A percentile compares a stretch with the other conserved stretches of the same genome.
These are phyloP conservation scores for Brachionichthys hirsutus DNA, from an alignment of 2,113 vertebrate genomes.

Conservation along the genomic window DNA sequence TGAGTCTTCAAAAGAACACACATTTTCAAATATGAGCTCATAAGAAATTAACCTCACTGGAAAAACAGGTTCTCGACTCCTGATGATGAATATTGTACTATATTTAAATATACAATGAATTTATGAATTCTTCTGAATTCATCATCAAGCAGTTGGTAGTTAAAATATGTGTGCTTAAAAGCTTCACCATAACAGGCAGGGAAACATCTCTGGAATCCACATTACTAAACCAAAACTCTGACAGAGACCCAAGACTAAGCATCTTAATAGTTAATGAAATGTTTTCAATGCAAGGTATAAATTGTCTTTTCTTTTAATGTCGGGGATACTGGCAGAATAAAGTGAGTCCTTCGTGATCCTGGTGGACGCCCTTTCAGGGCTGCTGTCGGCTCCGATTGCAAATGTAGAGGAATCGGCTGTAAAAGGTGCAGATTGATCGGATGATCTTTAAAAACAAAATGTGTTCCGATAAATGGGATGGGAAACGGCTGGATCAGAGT, in stretches of 20 bases:
- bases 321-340: constrained; percentile 20
- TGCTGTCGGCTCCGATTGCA: background rate
- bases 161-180: constrained; percentile 65
- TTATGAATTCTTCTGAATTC: constrained; percentile 40
- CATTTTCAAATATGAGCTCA: constrained; percentile 6
- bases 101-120: constrained; percentile 36
- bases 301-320: background rate
- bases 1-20: constrained; percentile 37
- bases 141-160: constrained; percentile 35
- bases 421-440: background rate
- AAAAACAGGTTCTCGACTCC: constrained; percentile 20
- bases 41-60: constrained; percentile 24
- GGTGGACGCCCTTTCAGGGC: constrained; percentile 10
- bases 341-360: constrained; percentile 8
- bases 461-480: constrained; percentile 17
- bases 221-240: constrained; percentile 31
- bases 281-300: constrained; percentile 21
- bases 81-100: constrained; percentile 15
- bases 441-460: constrained; percentile 26
- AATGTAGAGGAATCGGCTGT: background rate
- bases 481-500: constrained; percentile 21
- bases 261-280: constrained; percentile 43
- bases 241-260: constrained; percentile 27
- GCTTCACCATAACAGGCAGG: constrained; percentile 53
- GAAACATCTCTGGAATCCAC: constrained; percentile 44